Base-by-base conservation (phyloP, 2,888 invertebrate species). In the Ernsta delagoae region DNA sequence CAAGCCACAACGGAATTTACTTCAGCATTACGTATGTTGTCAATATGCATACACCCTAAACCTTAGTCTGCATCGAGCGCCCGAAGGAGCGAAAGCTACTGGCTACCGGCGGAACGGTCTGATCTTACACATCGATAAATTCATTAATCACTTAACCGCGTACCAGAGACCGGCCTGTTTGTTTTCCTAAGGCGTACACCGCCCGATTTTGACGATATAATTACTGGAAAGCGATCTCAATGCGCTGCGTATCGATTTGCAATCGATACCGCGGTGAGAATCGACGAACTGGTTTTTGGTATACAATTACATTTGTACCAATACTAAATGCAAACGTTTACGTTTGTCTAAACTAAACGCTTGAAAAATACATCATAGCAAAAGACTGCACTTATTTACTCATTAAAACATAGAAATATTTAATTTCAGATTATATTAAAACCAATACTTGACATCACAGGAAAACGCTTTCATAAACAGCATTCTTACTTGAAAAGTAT, bases 41-140 rank as follows among this genome's bases (percentile, higher is more conserved):
- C 62, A 56, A 57, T 68, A 62, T 62, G 50, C 12, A 59, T 50
- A 50, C 50, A 41, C 31, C 62, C 62, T 81, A 80, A 79, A 79
- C 75, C 76, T 75, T 74, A 74, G 12, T 68, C 59, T 9, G 68
- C 62, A 63, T 50, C 76, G 76, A 75, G 71, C 77, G 84, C 86
- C 86, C 73, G 81, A 75, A 83, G 88, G 85, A 82, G 87, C 87
- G 88, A 89, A 88, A 88, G 88, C 81, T 76, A 82, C 85, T 78
- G 79, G 78, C 74, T 76, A 73, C 78, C 39, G 57, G 56, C 61
- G 61, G 68, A 54, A 50, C 66, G 62, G n/a, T 48, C 76, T 76
- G 83, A 86, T 84, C 81, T 79, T 75, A 72, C 74, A 74, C 74
- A 75, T 75, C 76, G 86, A 87, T 87, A 83, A 81, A 78, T 83